Conservation (phyloP, 2,113 vertebrate genomes). For the Rutilus rutilus region DNA sequence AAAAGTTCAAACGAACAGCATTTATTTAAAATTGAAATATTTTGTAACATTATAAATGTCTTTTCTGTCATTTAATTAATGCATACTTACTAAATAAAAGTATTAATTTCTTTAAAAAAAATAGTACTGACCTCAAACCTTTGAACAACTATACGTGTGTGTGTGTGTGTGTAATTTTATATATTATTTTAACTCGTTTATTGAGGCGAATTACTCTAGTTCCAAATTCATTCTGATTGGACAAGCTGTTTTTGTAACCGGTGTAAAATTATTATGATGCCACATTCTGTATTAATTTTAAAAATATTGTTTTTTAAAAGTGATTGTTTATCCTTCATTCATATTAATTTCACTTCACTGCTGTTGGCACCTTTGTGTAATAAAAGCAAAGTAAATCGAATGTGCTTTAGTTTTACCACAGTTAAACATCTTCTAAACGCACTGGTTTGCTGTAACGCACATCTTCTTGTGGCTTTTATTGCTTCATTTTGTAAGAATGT, state of each 20-base stretch:
- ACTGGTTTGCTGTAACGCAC: neutral
- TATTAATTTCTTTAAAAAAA: neutral
- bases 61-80: no score
- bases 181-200: neutral
- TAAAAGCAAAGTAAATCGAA: neutral
- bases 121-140: no score
- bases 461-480: neutral
- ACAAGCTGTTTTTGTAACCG: neutral
- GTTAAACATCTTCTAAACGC: neutral
- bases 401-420: neutral
- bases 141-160: no score
- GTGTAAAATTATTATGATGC: neutral
- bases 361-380: neutral
- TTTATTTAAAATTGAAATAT: no score
- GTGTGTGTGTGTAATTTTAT: no score
- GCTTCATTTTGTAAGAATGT: constrained; percentile 6
- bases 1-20: no score
- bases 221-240: neutral
- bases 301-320: no score
- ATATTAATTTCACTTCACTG: neutral
- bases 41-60: no score
- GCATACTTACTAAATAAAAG: neutral
- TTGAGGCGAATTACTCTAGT: neutral
- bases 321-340: neutral
- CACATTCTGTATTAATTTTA: neutral